Percentiles rank a stretch among this genome's conserved stretches.
Evolutionary conservation across 1,140 invertebrate species (phyloP).

Genomic region (Manduca sexta): DNA sequence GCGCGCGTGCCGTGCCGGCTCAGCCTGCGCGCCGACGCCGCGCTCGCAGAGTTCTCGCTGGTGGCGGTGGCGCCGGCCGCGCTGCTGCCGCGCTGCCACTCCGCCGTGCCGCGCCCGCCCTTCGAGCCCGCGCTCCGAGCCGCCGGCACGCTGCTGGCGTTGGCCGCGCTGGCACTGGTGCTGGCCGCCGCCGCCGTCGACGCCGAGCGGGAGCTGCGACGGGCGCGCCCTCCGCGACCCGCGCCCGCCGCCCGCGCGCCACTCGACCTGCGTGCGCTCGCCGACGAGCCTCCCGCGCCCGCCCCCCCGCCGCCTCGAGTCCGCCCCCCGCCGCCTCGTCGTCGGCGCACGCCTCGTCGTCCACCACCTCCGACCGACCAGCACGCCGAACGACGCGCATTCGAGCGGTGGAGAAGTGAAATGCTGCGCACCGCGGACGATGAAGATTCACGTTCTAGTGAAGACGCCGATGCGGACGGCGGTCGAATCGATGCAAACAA

Average conservation of each 20-base stretch:
- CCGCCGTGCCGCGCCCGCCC: constrained; percentile 81
- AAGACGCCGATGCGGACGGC: constrained; percentile 26
- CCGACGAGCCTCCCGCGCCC: constrained; percentile 7
- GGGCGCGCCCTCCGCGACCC: constrained; percentile 25
- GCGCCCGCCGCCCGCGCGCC: constrained; percentile 22
- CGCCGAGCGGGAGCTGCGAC: constrained; percentile 38
- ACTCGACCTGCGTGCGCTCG: constrained; percentile 28
- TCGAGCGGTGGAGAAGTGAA: constrained; percentile 42
- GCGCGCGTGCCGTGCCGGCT: constrained; percentile 81
- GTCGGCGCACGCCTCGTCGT: constrained; percentile 17
- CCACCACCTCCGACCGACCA: constrained; percentile 24
- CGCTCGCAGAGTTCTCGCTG: constrained; percentile 77
- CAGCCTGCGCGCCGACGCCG: constrained; percentile 67
- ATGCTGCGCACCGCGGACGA: constrained; percentile 28
- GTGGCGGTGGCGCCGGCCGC: constrained; percentile 86
- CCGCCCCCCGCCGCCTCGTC: constrained; percentile 11
- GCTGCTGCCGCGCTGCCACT: constrained; percentile 81
- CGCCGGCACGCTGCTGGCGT: constrained; percentile 23
- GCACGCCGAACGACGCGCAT: constrained; percentile 34
- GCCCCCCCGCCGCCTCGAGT: constrained; percentile 9
- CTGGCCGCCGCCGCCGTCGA: constrained; percentile 34
- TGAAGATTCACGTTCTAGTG: constrained; percentile 35
- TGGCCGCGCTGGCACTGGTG: constrained; percentile 34
- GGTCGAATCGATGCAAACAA: neutral
- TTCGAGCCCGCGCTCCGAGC: constrained; percentile 80